Evolutionary conservation across 2,888 invertebrate genomes (phyloP), one percentile per base, ranked within the genome.

Genomic region (Orgyia antiqua): DNA sequence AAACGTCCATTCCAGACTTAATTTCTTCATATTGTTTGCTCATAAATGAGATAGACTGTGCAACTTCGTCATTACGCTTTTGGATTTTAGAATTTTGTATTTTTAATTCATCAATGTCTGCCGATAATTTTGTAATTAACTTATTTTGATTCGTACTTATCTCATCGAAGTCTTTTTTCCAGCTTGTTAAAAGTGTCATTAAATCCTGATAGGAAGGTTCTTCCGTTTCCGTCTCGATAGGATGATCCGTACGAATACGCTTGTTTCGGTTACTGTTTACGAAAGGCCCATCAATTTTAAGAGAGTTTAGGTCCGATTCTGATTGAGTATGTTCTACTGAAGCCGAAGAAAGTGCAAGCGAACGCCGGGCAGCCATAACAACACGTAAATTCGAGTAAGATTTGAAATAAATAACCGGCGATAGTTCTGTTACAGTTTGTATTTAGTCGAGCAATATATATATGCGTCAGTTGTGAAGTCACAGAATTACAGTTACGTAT

Each of bases 11-110:
- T 13, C 27, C 27, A 4, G 21, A 17, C 17, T 18, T 34, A 15
- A 34, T 21, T 1, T 29, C 29, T 21, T 34, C 35, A 19, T 27
- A 30, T 17, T 35, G 10, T 12, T 24, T 20, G 24, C 30, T 30
- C 10, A 35, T 23, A n/a, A 35, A 30, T n/a, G 19, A 4, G 13
- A 35, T 35, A 1, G 35, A 27, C 11, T 23, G 12, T 3, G 24
- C 10, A 2, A 34, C 26, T 10, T 34, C 29, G 5, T 26, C 29
- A 20, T 28, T 33, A 2, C 24, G 10, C n/a, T 18, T 18, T 13
- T 33, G 13, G 10, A 33, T 29, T 7, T 25, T 8, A 3, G 3
- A 5, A 10, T 33, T 33, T 25, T 33, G 33, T 2, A 15, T 2
- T n/a, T 33, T 33, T 10, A 33, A 24, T 29, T 29, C 29, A 4